Evolutionary conservation across 2,888 invertebrate species (phyloP).

Genomic region (Callinectes sapidus): DNA sequence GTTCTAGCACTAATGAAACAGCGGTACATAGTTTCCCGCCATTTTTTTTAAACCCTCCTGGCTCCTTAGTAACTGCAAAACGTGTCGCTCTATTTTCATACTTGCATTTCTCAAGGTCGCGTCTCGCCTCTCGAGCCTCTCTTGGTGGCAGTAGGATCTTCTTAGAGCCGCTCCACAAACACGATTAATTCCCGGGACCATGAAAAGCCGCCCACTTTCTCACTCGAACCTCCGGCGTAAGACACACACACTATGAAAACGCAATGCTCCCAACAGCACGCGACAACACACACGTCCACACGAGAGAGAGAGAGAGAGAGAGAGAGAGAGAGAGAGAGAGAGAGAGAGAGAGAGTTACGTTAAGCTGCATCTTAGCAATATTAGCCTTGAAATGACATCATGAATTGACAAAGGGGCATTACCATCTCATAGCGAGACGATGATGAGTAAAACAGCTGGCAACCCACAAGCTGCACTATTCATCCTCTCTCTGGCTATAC

Average conservation of each 20-base stretch:
- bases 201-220: constrained; percentile 16
- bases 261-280: neutral
- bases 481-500: neutral
- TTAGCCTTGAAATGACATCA: neutral
- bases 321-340: too few species aligned
- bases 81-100: neutral
- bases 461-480: neutral
- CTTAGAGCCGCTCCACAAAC: constrained; percentile 10
- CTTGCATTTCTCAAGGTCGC: neutral
- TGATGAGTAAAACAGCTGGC: neutral
- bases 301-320: too few species aligned
- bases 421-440: neutral
- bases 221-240: neutral
- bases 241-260: neutral
- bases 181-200: constrained; percentile 13
- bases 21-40: neutral
- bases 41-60: neutral
- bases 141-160: constrained; percentile 1
- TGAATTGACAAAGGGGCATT: neutral
- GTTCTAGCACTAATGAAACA: neutral
- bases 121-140: neutral
- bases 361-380: neutral
- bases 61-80: neutral
- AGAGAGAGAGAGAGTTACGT: too few species aligned
- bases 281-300: neutral